Evolutionary conservation across 2,797 vertebrate genomes (phyloP).

Genomic region (Myotis myotis): DNA sequence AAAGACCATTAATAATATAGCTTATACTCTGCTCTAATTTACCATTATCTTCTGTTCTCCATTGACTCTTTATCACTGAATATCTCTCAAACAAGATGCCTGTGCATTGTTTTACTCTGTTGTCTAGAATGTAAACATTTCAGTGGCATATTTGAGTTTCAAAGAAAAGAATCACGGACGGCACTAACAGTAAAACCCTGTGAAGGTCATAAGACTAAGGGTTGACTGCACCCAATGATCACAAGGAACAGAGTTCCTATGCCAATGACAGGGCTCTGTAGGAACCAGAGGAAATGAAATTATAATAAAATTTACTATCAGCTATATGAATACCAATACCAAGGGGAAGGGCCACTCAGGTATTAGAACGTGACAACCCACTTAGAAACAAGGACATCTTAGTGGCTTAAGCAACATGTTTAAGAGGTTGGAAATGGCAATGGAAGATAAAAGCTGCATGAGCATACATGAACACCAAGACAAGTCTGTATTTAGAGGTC

Average conservation of each 20-base stretch:
- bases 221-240: not conserved
- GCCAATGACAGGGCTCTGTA: not conserved
- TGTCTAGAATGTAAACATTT: not conserved
- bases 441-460: not conserved
- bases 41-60: not conserved
- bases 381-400: slow-evolving; percentile 39
- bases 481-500: not conserved
- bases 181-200: slow-evolving; percentile 39
- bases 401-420: not conserved
- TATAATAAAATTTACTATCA: not conserved
- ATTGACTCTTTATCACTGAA: not conserved
- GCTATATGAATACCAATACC: not conserved
- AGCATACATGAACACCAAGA: not conserved
- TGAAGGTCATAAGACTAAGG: not conserved
- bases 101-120: not conserved
- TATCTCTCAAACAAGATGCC: not conserved
- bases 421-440: not conserved
- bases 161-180: not conserved
- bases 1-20: not conserved
- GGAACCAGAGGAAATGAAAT: slow-evolving; percentile 30
- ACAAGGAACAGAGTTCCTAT: not conserved
- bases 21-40: not conserved
- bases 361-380: not conserved
- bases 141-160: not conserved
- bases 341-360: not conserved